phyloP scores from a whole-genome alignment of 2,888 invertebrate species.

The Amiota communis region DNA sequence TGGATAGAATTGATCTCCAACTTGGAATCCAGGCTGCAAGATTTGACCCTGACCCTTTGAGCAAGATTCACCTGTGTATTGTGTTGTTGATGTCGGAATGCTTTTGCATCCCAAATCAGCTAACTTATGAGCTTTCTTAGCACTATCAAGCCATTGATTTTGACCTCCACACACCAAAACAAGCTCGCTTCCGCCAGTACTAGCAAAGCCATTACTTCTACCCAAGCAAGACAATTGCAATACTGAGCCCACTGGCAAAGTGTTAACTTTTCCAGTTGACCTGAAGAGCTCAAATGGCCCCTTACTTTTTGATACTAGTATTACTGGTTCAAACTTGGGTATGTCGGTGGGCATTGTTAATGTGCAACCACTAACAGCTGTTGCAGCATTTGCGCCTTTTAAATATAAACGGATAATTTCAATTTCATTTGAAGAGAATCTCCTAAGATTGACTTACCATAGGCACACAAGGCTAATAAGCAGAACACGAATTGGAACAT shows the following conservation, averaged over 20 bases:
- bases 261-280: slow-evolving; percentile 45
- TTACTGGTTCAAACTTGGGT: slow-evolving; percentile 46
- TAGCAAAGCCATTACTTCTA: slow-evolving; percentile 34
- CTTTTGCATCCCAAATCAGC: slow-evolving; percentile 40
- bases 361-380: slow-evolving; percentile 33
- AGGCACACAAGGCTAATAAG: too few species aligned
- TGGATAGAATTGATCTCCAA: slow-evolving; percentile 29
- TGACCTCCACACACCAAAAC: slow-evolving; percentile 34
- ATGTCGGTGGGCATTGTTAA: slow-evolving; percentile 44
- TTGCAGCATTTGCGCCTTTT: too few species aligned
- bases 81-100: slow-evolving; percentile 46
- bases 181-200: slow-evolving; percentile 35
- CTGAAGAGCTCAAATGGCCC: slow-evolving; percentile 44
- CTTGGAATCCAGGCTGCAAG: slow-evolving; percentile 52
- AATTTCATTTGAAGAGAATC: too few species aligned
- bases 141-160: slow-evolving; percentile 28
- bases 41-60: slow-evolving; percentile 53
- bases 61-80: slow-evolving; percentile 53
- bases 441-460: too few species aligned
- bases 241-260: slow-evolving; percentile 42
- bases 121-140: slow-evolving; percentile 27
- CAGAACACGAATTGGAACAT: too few species aligned
- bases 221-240: slow-evolving; percentile 55
- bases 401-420: too few species aligned
- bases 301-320: slow-evolving; percentile 25